Conservation (phyloP, 2,113 vertebrate genomes). For the Macroglossus sobrinus region DNA sequence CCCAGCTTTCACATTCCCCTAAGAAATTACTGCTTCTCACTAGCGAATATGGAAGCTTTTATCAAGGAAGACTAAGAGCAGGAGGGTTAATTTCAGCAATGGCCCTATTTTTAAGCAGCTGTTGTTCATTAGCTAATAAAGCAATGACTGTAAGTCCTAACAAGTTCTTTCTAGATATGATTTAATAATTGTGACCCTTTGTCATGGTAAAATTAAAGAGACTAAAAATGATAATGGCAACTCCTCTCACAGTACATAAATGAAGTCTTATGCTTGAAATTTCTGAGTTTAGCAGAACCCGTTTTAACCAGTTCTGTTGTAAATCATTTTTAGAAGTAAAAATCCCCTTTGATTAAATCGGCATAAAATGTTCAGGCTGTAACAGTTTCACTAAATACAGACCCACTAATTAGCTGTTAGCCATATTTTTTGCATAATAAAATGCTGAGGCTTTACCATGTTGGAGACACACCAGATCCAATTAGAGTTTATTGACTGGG, state of each 20-base stretch:
- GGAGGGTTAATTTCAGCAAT: constrained; percentile 69
- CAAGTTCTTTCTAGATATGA: constrained; percentile 73
- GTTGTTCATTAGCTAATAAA: constrained; percentile 80
- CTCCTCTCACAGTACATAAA: background rate
- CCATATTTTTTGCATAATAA: constrained; percentile 64
- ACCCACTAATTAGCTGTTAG: constrained; percentile 54
- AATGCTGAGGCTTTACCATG: constrained; percentile 53
- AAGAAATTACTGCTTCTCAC: background rate
- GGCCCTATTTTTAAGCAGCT: constrained; percentile 71
- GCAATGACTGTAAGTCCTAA: constrained; percentile 63
- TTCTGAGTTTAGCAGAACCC: constrained; percentile 10
- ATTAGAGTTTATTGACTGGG: constrained; percentile 56
- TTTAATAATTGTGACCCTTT: constrained; percentile 75
- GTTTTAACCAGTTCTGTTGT: background rate
- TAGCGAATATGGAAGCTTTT: constrained; percentile 61
- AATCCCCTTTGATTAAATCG: constrained; percentile 50
- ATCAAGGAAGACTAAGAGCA: constrained; percentile 52
- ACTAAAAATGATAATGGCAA: constrained; percentile 44
- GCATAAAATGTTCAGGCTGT: constrained; percentile 44
- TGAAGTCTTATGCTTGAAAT: background rate
- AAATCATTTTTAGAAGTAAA: constrained; percentile 54
- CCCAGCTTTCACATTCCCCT: background rate
- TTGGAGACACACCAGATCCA: constrained; percentile 49
- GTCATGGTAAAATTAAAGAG: constrained; percentile 58
- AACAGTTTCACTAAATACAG: constrained; percentile 40